phyloP scores from a whole-genome alignment of 1,140 invertebrate genomes.

The Drosophila guanche region DNA sequence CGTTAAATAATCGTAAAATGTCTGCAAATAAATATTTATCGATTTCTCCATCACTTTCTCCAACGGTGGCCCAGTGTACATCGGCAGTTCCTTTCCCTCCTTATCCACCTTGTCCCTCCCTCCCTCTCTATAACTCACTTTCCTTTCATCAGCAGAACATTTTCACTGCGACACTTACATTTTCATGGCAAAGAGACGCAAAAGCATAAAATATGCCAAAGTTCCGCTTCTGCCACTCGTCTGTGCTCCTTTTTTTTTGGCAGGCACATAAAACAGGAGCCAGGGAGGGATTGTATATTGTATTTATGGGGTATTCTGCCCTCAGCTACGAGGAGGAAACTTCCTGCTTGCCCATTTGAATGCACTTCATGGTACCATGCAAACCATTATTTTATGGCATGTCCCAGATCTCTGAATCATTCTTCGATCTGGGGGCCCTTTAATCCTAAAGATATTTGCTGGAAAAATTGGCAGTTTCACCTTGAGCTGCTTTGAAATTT shows the following conservation, averaged over 20 bases:
- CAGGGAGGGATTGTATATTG: conserved; percentile 1
- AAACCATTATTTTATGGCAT: conserved; percentile 36
- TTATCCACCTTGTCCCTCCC: too few species aligned
- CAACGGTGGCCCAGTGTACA: conserved; percentile 20
- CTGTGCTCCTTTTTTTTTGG: conserved; percentile 35
- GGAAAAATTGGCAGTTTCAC: too few species aligned
- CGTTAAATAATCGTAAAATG: conserved; percentile 25
- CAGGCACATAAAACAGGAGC: conserved; percentile 48
- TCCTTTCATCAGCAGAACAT: conserved; percentile 75
- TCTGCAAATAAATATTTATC: conserved; percentile 47
- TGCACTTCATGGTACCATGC: conserved; percentile 15
- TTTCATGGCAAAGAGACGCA: conserved; percentile 58
- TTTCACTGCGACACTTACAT: conserved; percentile 77
- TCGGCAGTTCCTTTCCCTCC: too few species aligned
- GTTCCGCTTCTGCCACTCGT: conserved; percentile 36
- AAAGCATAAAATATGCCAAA: conserved; percentile 72
- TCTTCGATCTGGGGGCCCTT: too few species aligned
- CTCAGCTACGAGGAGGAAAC: not conserved
- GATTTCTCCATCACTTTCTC: conserved; percentile 34
- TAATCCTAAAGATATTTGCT: too few species aligned
- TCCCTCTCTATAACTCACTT: conserved; percentile 63
- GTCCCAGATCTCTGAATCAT: too few species aligned
- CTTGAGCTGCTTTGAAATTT: too few species aligned
- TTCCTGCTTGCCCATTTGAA: not conserved
- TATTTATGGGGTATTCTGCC: not conserved